Evolutionary conservation across 2,888 invertebrate genomes (phyloP), one percentile per base, ranked within the genome.

Genomic region (Scelioninae gen. 1): DNA sequence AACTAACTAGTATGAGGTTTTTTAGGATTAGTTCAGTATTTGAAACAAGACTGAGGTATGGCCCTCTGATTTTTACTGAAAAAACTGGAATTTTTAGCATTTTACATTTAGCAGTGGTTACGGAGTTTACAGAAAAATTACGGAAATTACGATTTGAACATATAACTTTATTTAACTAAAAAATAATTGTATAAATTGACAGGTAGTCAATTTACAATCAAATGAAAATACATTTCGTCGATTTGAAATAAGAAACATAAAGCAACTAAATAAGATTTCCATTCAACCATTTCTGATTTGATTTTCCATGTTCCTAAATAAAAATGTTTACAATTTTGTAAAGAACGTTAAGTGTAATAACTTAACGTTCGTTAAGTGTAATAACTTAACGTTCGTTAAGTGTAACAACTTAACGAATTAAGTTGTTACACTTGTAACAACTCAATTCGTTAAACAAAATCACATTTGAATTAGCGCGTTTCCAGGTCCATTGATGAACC

Each of bases 401-500:
- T n/a, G n/a, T n/a, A n/a, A n/a, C n/a, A n/a, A n/a, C n/a, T n/a
- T n/a, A n/a, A n/a, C n/a, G n/a, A n/a, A n/a, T n/a, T n/a, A n/a
- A n/a, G n/a, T n/a, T n/a, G n/a, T n/a, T n/a, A 49, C 72, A 72
- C 8, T 62, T 23, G 31, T 62, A 72, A 11, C 62, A 72, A 62
- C 62, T 62, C 31, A 53, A 31, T 62, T 56, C 60, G 13, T 72
- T 72, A 23, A 72, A 72, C 5, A 16, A 29, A 29, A 72, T 62
- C 15, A 13, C 11, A 34, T 51, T 72, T n/a, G 40, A 29, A n/a
- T 55, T 15, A 11, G 9, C 16, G 31, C 65, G 55, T 8, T 32
- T 55, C 77, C 68, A 69, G 11, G n/a, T 62, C 68, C 55, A 77
- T 55, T 69, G 69, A 56, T 77, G 77, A 10, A 62, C 69, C 23